Evolutionary conservation across 2,113 vertebrate genomes (phyloP).

Genomic region (Ciconia boyciana): DNA sequence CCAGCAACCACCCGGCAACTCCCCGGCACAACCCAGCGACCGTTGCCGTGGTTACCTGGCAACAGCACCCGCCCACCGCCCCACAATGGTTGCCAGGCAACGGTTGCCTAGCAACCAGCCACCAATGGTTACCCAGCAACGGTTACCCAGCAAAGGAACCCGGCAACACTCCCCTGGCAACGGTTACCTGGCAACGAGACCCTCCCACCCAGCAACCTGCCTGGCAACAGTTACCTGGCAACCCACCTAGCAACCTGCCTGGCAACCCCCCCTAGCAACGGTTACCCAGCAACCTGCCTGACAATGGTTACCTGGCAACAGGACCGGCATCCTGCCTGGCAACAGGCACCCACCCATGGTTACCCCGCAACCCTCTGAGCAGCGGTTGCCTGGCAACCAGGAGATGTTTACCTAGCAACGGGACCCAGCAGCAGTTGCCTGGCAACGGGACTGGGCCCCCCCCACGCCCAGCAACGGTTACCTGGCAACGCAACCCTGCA

Average conservation of each 20-base stretch:
- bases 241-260: neutral
- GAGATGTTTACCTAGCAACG: neutral
- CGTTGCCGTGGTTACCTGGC: neutral
- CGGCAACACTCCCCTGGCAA: neutral
- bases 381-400: neutral
- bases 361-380: neutral
- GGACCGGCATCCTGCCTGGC: neutral
- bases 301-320: neutral
- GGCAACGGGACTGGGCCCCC: neutral
- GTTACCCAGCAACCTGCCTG: neutral
- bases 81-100: neutral
- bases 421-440: neutral
- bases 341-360: neutral
- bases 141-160: neutral
- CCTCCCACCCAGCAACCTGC: neutral
- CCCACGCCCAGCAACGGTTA: neutral
- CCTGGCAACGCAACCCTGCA: neutral
- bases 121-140: no score
- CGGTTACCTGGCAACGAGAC: neutral
- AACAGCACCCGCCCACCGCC: neutral
- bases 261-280: neutral
- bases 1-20: no score
- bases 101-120: neutral
- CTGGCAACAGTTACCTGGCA: neutral
- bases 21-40: neutral